These are phyloP conservation scores for Cephalopholis sonnerati DNA, from an alignment of 2,113 vertebrate genomes.

Conservation along the genomic window DNA sequence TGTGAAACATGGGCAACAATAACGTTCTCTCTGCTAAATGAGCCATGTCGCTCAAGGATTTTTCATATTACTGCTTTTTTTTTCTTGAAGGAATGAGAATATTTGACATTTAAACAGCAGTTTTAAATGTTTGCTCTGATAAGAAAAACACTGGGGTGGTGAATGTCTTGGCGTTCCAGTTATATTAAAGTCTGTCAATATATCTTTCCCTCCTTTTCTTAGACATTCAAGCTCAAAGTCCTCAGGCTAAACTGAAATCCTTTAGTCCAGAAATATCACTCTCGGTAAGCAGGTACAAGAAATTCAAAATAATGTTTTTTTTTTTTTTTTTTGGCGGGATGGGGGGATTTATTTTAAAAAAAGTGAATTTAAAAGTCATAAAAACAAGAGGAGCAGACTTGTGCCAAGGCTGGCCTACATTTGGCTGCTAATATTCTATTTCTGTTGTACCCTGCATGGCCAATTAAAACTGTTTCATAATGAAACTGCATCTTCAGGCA, in stretches of 20 bases:
- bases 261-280: constrained; percentile 2
- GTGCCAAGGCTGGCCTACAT: neutral
- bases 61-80: constrained; percentile 13
- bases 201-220: neutral
- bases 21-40: neutral
- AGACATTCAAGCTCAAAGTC: neutral
- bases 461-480: constrained; percentile 9
- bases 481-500: constrained; percentile 11
- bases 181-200: constrained; percentile 1
- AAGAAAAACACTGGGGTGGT: neutral
- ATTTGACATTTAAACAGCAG: constrained; percentile 10
- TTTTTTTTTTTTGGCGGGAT: neutral
- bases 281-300: neutral
- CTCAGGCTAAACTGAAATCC: neutral
- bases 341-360: neutral
- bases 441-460: neutral
- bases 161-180: neutral
- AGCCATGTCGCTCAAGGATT: neutral
- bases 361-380: neutral
- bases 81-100: neutral
- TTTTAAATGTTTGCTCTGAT: neutral
- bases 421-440: neutral
- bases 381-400: neutral
- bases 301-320: neutral
- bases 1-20: constrained; percentile 13